Evolutionary conservation across 2,888 invertebrate species (phyloP).

Genomic region (Agrotis exclamationis): DNA sequence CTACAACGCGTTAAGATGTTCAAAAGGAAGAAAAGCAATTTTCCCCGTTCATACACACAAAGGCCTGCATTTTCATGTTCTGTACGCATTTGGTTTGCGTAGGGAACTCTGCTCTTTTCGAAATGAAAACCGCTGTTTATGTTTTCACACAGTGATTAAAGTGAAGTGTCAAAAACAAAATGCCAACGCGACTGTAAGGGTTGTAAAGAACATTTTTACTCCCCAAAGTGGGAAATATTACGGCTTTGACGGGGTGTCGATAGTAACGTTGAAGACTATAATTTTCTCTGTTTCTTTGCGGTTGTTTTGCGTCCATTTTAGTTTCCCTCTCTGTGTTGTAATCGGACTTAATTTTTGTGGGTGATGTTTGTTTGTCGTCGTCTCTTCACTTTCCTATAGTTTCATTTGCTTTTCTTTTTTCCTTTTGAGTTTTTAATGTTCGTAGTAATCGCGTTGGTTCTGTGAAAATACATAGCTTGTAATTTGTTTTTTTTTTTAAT

Average conservation of each 20-base stretch:
- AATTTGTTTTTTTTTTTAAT: neutral
- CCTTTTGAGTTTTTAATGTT: slow-evolving; percentile 17
- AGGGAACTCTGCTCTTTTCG: slow-evolving; percentile 84
- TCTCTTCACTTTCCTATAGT: slow-evolving; percentile 4
- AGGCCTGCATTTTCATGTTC: slow-evolving; percentile 77
- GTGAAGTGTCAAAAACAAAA: slow-evolving; percentile 91
- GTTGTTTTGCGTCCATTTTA: slow-evolving; percentile 63
- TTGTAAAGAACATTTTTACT: slow-evolving; percentile 71
- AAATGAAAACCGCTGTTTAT: slow-evolving; percentile 88
- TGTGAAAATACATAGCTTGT: neutral
- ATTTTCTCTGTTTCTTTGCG: slow-evolving; percentile 78
- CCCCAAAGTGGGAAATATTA: slow-evolving; percentile 75
- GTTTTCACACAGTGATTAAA: slow-evolving; percentile 89
- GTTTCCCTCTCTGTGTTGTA: slow-evolving; percentile 40
- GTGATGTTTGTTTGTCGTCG: slow-evolving; percentile 52
- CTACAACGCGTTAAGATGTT: slow-evolving; percentile 65
- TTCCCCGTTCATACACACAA: slow-evolving; percentile 73
- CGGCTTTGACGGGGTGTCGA: slow-evolving; percentile 83
- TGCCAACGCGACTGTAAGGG: slow-evolving; percentile 64
- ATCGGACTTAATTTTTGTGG: slow-evolving; percentile 60
- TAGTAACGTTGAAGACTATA: slow-evolving; percentile 79
- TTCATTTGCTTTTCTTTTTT: slow-evolving; percentile 29
- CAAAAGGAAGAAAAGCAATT: slow-evolving; percentile 73
- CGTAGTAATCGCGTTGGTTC: neutral
- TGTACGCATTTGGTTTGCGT: slow-evolving; percentile 75